Evolutionary conservation across 1,140 invertebrate genomes (phyloP).

Genomic region (Riptortus pedestris): DNA sequence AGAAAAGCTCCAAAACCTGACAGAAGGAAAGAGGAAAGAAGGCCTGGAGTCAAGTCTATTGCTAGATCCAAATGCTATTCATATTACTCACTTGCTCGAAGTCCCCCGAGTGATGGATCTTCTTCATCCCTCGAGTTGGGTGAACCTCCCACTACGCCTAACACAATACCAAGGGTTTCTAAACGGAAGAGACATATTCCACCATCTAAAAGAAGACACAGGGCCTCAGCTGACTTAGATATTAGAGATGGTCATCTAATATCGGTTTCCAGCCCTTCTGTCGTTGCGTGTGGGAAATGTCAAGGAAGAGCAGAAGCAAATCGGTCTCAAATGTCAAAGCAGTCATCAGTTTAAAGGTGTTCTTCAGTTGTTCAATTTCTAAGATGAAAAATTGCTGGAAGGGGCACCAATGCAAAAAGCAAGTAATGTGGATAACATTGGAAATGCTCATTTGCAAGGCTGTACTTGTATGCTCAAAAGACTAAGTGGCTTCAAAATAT

Average conservation of each 20-base stretch:
- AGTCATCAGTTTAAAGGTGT: slow-evolving; percentile 30
- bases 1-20: slow-evolving; percentile 22
- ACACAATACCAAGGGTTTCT: slow-evolving; percentile 34
- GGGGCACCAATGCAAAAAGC: background rate
- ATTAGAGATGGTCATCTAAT: slow-evolving; percentile 28
- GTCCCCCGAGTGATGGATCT: slow-evolving; percentile 35
- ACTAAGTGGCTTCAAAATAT: background rate
- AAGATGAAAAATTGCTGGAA: too few species aligned
- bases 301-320: slow-evolving; percentile 15
- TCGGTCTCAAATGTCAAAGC: slow-evolving; percentile 29
- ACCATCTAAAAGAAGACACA: slow-evolving; percentile 27
- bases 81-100: slow-evolving; percentile 35
- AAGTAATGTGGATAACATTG: background rate
- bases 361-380: too few species aligned
- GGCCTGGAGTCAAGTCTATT: slow-evolving; percentile 25
- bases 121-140: slow-evolving; percentile 33
- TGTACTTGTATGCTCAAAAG: background rate
- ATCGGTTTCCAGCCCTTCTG: slow-evolving; percentile 30
- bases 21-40: slow-evolving; percentile 18
- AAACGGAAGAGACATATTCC: slow-evolving; percentile 31
- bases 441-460: slow-evolving; percentile 14
- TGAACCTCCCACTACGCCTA: slow-evolving; percentile 31
- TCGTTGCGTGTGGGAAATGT: slow-evolving; percentile 27
- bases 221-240: slow-evolving; percentile 28
- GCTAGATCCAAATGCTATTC: slow-evolving; percentile 34